Base-by-base conservation (phyloP, 1,140 invertebrate genomes). In the Drosophila elegans region DNA sequence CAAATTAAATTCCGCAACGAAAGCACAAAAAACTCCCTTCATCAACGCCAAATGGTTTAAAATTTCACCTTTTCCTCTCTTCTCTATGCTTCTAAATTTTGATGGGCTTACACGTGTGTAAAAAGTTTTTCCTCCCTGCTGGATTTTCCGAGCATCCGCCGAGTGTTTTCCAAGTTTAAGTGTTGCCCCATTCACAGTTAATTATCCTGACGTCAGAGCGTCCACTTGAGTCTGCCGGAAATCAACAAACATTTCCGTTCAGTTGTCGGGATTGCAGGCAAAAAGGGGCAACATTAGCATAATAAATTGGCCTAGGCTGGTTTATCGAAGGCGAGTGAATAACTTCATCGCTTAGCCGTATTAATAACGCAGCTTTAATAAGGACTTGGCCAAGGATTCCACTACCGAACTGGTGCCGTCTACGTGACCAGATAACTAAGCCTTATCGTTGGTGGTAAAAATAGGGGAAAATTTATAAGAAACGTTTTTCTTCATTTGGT, bases 361-460 rank as follows among this genome's bases (percentile, higher is more conserved):
- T 81, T 78, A 86, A 80, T 81, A 77, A 78, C 61, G 41, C 62
- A 61, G 68, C 51, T 78, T 78, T 57, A 73, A 81, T 74, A 75
- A 64, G 53, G 52, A 64, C 49, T 67, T 48, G 32, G 29, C 51
- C 51, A 69, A 38, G 41, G 53, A 69, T 34, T 73, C 21, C 36
- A 13, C 49, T 44, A 53, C 51, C 11, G 54, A 66, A 56, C 51
- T 66, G 49, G 38, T 38, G 66, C 55, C 44, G 42, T 52, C 71
- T 88, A 88, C 83, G 83, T 86, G 83, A 82, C 79, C 64, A 88
- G 83, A 88, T 86, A 88, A 88, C 73, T n/a, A 59, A 67, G 60
- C 29, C 71, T 42, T 64, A 44, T 62, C 51, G 52, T 9, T 56
- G 45, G 34, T 4, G 7, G 10, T 21, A 21, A 34, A 38, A 29